Conservation (phyloP, 2,113 vertebrate genomes). For the Aramus guarauna region DNA sequence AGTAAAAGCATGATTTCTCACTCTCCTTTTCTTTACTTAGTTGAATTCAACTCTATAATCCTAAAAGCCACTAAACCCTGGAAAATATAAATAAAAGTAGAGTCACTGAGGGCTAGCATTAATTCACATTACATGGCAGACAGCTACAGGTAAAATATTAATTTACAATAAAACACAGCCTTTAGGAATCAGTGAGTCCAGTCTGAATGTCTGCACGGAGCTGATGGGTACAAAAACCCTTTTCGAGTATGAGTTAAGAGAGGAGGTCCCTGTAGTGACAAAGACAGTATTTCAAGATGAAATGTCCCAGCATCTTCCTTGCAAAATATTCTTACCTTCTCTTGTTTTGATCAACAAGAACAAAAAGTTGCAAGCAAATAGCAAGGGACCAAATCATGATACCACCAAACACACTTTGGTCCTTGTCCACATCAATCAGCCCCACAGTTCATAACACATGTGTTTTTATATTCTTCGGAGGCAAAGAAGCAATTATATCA, state of each 20-base stretch:
- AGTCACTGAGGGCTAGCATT: not conserved
- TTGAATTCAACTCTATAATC: slow-evolving; percentile 16
- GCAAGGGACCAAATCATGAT: not conserved
- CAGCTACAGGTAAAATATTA: not conserved
- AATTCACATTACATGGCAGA: not conserved
- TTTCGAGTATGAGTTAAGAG: not conserved
- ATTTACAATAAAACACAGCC: not conserved
- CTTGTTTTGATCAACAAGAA: not conserved
- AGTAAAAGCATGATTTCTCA: not conserved
- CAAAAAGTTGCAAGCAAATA: not conserved
- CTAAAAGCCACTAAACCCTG: not conserved
- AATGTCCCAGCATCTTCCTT: not conserved
- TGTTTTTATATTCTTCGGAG: not conserved
- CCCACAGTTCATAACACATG: not conserved
- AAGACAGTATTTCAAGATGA: not conserved
- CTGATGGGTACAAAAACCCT: not conserved
- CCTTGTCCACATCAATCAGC: not conserved
- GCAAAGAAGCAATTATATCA: not conserved
- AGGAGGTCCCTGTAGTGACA: not conserved
- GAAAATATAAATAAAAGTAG: not conserved
- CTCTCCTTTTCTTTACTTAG: not conserved
- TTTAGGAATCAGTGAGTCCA: not conserved
- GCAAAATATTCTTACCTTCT: not conserved
- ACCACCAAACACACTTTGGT: not conserved
- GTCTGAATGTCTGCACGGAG: not conserved